Base-by-base conservation (phyloP, 2,888 invertebrate species). In the Omphaloscelis lunosa region DNA sequence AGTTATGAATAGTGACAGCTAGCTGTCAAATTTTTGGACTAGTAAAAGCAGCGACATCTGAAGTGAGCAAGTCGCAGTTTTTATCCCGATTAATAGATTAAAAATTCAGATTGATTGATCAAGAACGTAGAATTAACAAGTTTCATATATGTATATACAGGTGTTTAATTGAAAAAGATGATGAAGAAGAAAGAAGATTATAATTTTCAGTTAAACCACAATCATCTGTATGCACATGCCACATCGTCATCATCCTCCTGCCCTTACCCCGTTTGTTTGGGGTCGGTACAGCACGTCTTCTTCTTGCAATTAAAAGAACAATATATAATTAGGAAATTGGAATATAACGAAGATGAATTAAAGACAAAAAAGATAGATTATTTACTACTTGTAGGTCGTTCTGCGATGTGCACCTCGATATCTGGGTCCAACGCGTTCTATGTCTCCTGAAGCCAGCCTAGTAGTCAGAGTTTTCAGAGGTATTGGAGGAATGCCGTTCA, bases 361-460 rank as follows among this genome's bases (percentile, higher is more conserved):
- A 45, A 29, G 2, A 45, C 6, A 66, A 23, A 51, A 48, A 23
- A 15, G 1, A 20, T 11, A 63, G 0, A 23, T n/a, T 17, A 39
- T n/a, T 7, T 39, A 56, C 71, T 88, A 92, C 88, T 91, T 92
- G 72, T 91, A 91, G 51, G 78, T 83, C 0, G 84, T 88, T 65
- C 89, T 86, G 27, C 91, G 89, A 61, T 84, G 74, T 11, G 90
- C 78, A 15, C 88, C 88, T 3, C 92, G 91, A 69, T 92, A 90
- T 53, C 95, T 90, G 0, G 95, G 93, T 0, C 96, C 96, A 39
- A 93, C 93, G 53, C 97, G 94, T 89, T 96, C 95, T 34, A 97
- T 92, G 86, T 96, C 95, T 0, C 95, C 96, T 4, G 95, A 93
- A 0, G 96, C 95, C 3, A 97, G 93, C 8, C 96, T 91, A 11